These are phyloP conservation scores for Amyelois transitella DNA, from an alignment of 1,140 invertebrate species.

Conservation along the genomic window DNA sequence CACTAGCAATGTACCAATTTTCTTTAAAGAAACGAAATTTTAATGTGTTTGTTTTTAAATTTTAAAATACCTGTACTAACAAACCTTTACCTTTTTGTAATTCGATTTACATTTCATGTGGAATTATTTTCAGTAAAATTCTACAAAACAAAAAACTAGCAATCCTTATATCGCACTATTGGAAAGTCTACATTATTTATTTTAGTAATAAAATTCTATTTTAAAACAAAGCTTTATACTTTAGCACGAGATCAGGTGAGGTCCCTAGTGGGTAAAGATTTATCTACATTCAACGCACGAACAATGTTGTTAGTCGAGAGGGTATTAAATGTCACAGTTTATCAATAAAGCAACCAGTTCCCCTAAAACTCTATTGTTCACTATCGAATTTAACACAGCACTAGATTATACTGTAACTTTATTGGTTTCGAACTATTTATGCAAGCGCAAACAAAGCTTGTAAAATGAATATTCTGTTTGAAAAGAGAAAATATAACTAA, in stretches of 20 bases:
- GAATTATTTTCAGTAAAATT: too few relatives aligned
- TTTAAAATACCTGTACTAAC: too few relatives aligned
- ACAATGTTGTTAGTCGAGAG: neutral
- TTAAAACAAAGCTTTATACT: neutral
- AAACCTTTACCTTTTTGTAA: too few relatives aligned
- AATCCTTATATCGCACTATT: too few relatives aligned
- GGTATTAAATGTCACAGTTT: constrained; percentile 19
- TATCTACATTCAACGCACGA: constrained; percentile 15
- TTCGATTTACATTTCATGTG: too few relatives aligned
- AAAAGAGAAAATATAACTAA: neutral
- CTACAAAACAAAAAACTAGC: too few relatives aligned
- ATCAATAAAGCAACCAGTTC: constrained; percentile 4
- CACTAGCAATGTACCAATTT: too few relatives aligned
- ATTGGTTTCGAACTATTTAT: neutral
- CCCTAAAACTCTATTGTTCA: neutral
- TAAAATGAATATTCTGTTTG: neutral
- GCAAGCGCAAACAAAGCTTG: neutral
- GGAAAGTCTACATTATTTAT: too few relatives aligned
- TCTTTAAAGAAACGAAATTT: too few relatives aligned
- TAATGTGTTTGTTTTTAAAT: too few relatives aligned
- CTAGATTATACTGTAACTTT: neutral
- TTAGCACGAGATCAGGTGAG: constrained; percentile 1
- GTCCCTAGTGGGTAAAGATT: constrained; percentile 12
- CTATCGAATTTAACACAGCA: neutral
- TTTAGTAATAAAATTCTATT: too few relatives aligned